phyloP scores from a whole-genome alignment of 2,888 invertebrate genomes.

The Aplocera efformata region DNA sequence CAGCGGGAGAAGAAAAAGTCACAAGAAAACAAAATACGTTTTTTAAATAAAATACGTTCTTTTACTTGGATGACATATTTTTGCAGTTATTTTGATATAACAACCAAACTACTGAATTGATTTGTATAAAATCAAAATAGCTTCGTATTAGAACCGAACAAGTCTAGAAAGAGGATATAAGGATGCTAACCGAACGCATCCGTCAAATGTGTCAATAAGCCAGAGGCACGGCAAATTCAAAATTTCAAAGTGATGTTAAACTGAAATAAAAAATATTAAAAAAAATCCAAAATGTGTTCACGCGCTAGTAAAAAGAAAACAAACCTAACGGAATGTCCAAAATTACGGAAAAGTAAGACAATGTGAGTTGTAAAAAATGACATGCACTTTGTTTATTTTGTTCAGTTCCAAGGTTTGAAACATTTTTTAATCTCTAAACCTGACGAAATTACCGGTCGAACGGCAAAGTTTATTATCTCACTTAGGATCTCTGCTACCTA shows the following conservation, averaged over 20 bases:
- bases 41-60: no score
- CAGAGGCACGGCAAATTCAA: conserved; percentile 10
- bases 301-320: conserved; percentile 1
- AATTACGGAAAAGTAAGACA: conserved; percentile 4
- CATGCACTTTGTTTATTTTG: background rate
- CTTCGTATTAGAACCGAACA: no score
- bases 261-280: background rate
- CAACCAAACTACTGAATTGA: no score
- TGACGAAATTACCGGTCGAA: background rate
- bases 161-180: no score
- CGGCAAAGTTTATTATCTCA: no score
- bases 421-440: background rate
- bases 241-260: background rate
- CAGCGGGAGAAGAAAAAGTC: no score
- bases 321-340: conserved; percentile 9
- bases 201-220: conserved; percentile 7
- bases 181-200: no score
- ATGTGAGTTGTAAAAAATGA: conserved; percentile 2
- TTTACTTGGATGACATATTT: no score
- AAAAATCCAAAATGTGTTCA: conserved; percentile 7
- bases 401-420: background rate
- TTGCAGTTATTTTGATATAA: no score
- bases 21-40: no score
- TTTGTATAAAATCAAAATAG: no score
- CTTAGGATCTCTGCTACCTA: no score